phyloP scores from a whole-genome alignment of 2,888 invertebrate species.

The Byasa hedistus region DNA sequence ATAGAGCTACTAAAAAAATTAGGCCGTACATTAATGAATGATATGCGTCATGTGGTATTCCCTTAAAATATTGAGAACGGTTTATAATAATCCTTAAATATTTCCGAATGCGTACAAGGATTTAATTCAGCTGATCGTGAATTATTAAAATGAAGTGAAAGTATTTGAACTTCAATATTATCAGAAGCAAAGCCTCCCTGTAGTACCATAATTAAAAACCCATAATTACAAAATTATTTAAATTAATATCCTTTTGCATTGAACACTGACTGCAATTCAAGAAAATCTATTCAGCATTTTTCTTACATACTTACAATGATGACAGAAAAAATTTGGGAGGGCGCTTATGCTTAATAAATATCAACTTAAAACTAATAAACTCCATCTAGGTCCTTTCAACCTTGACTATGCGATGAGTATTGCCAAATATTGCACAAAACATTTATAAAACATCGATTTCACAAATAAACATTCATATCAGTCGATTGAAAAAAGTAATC shows the following conservation, averaged over 20 bases:
- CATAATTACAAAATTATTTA: background rate
- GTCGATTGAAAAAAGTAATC: slow-evolving; percentile 37
- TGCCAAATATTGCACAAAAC: slow-evolving; percentile 76
- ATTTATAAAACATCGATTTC: slow-evolving; percentile 31
- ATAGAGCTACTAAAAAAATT: background rate
- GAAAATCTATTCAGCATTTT: background rate
- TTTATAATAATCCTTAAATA: background rate
- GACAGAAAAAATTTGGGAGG: slow-evolving; percentile 36
- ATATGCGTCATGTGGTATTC: background rate
- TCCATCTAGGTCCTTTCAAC: slow-evolving; percentile 50
- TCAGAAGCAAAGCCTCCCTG: background rate
- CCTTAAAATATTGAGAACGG: background rate
- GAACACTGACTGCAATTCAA: background rate
- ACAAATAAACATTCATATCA: slow-evolving; percentile 36
- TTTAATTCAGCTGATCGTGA: background rate
- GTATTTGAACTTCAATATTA: background rate
- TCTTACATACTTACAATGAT: slow-evolving; percentile 36
- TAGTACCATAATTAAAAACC: no score
- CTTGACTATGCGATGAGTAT: slow-evolving; percentile 73
- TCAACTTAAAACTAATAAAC: slow-evolving; percentile 60
- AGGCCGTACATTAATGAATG: background rate
- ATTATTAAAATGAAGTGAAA: background rate
- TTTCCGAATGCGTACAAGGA: background rate
- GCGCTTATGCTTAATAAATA: slow-evolving; percentile 48
- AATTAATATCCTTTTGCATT: background rate